Base-by-base conservation (phyloP, 2,888 invertebrate species). In the Diadegma fenestrale region DNA sequence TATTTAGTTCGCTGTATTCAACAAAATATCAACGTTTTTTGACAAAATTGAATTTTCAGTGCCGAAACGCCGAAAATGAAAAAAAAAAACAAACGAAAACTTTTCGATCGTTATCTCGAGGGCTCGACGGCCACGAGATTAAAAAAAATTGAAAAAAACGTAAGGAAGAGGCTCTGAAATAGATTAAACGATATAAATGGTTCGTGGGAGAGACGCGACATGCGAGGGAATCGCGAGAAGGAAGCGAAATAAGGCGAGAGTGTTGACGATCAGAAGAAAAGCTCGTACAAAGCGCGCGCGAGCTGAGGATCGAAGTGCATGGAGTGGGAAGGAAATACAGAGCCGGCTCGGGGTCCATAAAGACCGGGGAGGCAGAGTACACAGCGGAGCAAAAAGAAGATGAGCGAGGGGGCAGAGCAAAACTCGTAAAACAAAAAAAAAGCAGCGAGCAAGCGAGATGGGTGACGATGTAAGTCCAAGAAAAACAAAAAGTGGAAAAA, bases 71-170 rank as follows among this genome's bases (percentile, higher is more conserved):
- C n/a, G n/a, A n/a, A n/a, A n/a, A n/a, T n/a, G n/a, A n/a, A n/a
- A n/a, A n/a, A n/a, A 54, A 10, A 12, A 19, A 12, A 8, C 22
- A 12, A 22, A 10, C 2, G 7, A 26, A 12, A 10, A 14, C 14
- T 26, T 26, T 8, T 89, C 88, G 88, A 90, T 90, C 86, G 89
- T 88, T 82, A 45, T 63, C 37, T 43, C 41, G 22, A n/a, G n/a
- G 72, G 37, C 80, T 72, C 71, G 64, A 41, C 81, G 69, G 72
- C 26, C 5, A 63, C 64, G 78, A 83, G 72, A 77, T 72, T 64
- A 75, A 71, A 19, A 45, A 68, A 72, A 41, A 63, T 54, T 26
- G 48, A 51, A 26, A 72, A 43, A 45, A 58, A 51, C 66, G 61
- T 63, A 63, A 51, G 63, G n/a, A 19, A 12, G 41, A 43, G n/a